Evolutionary conservation across 2,888 invertebrate genomes (phyloP).

Genomic region (Lypha dubia): DNA sequence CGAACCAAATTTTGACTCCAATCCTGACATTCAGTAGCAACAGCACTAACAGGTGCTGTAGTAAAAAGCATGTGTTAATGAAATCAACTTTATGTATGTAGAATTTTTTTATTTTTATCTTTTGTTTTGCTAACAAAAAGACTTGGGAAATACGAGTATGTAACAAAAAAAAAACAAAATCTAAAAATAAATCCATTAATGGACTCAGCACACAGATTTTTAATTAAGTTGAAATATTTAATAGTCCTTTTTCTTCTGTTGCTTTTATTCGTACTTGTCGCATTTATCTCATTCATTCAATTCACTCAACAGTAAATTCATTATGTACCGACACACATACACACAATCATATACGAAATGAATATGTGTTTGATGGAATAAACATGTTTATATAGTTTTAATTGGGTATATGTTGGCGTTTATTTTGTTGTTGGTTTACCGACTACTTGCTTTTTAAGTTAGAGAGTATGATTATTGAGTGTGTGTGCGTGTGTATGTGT

Average conservation of each 20-base stretch:
- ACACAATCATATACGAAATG: no score
- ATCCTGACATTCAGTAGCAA: no score
- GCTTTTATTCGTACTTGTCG: neutral
- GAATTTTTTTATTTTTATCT: neutral
- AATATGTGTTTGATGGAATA: neutral
- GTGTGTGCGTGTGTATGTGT: neutral
- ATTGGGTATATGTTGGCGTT: slow-evolving; percentile 8
- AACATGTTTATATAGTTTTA: neutral
- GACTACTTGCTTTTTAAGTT: slow-evolving; percentile 21
- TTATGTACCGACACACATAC: neutral
- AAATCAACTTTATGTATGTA: no score
- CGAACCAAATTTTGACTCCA: no score
- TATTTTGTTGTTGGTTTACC: slow-evolving; percentile 16
- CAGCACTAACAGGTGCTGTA: no score
- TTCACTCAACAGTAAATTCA: slow-evolving; percentile 18
- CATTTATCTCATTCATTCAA: slow-evolving; percentile 14
- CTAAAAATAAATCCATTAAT: neutral
- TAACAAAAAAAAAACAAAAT: neutral
- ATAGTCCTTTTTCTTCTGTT: neutral
- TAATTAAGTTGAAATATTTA: slow-evolving; percentile 7
- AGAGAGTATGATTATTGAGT: neutral
- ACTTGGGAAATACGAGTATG: neutral
- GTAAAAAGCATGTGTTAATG: no score
- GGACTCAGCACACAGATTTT: slow-evolving; percentile 5
- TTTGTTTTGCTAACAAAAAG: neutral